Evolutionary conservation across 2,797 vertebrate species (phyloP).

Genomic region (Melanotaenia maccullochi): DNA sequence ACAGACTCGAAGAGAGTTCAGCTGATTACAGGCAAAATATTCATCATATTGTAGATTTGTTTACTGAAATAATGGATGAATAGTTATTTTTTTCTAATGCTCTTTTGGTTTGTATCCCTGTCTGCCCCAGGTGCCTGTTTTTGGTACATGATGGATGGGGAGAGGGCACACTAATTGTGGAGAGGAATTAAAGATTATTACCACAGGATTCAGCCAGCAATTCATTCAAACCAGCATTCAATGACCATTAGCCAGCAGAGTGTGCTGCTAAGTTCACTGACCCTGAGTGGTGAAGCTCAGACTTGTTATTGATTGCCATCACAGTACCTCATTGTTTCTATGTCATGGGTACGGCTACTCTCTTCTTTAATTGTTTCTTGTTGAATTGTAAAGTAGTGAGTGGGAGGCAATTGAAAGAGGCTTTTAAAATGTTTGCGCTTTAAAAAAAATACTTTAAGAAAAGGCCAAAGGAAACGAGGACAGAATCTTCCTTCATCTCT

Average conservation of each 20-base stretch:
- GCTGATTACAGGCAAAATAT: slow-evolving; percentile 74
- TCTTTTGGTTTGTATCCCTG: slow-evolving; percentile 60
- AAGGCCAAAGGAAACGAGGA: slow-evolving; percentile 49
- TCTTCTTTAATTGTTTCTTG: slow-evolving; percentile 72
- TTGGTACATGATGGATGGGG: slow-evolving; percentile 83
- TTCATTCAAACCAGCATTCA: slow-evolving; percentile 82
- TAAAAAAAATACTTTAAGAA: slow-evolving; percentile 48
- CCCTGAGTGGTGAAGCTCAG: slow-evolving; percentile 69
- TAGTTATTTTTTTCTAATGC: slow-evolving; percentile 74
- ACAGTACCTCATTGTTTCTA: slow-evolving; percentile 58
- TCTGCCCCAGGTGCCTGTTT: slow-evolving; percentile 82
- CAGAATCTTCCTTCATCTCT: slow-evolving; percentile 17
- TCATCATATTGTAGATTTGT: slow-evolving; percentile 70
- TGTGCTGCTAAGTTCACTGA: slow-evolving; percentile 62
- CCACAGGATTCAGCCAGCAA: slow-evolving; percentile 88
- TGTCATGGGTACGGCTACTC: slow-evolving; percentile 62
- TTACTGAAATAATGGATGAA: slow-evolving; percentile 74
- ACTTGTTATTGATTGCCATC: slow-evolving; percentile 75
- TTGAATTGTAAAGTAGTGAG: slow-evolving; percentile 74
- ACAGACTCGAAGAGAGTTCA: slow-evolving; percentile 44
- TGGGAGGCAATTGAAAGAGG: slow-evolving; percentile 69
- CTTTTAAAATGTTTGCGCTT: slow-evolving; percentile 51
- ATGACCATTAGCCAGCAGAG: slow-evolving; percentile 87
- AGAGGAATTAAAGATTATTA: slow-evolving; percentile 93
- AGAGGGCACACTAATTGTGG: slow-evolving; percentile 89